phyloP scores from a whole-genome alignment of 2,113 vertebrate species.

The Accipiter virgatus region DNA sequence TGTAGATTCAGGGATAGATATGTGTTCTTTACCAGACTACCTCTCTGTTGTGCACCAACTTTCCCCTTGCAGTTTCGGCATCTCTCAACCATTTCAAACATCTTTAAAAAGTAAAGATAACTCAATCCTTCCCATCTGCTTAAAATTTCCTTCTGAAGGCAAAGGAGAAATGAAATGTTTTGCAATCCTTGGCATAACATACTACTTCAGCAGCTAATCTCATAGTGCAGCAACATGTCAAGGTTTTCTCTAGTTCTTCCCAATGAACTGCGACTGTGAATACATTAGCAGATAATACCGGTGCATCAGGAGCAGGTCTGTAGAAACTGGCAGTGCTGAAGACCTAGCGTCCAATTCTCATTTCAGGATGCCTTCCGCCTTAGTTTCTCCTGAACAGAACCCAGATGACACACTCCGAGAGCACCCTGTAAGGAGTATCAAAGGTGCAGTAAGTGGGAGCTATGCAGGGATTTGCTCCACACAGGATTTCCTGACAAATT shows the following conservation, averaged over 20 bases:
- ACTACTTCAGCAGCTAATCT: background rate
- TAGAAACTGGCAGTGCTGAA: background rate
- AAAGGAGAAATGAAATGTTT: background rate
- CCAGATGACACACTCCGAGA: background rate
- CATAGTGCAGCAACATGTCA: background rate
- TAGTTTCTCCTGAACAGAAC: background rate
- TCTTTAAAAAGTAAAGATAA: background rate
- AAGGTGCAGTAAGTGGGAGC: background rate
- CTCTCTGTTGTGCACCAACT: background rate
- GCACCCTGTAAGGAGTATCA: background rate
- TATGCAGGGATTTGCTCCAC: background rate
- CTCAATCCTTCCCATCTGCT: background rate
- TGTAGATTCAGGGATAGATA: background rate
- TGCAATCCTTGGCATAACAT: background rate
- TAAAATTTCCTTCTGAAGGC: background rate
- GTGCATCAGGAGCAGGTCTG: background rate
- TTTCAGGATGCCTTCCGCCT: background rate
- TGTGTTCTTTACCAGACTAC: background rate
- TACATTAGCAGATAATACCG: rapidly evolving
- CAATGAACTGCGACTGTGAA: background rate
- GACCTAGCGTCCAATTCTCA: background rate
- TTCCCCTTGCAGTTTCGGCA: background rate
- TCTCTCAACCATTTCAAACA: background rate
- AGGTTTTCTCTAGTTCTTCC: background rate
- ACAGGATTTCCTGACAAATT: background rate